Base-by-base conservation (phyloP, 2,797 vertebrate species). In the Danio albolineatus region DNA sequence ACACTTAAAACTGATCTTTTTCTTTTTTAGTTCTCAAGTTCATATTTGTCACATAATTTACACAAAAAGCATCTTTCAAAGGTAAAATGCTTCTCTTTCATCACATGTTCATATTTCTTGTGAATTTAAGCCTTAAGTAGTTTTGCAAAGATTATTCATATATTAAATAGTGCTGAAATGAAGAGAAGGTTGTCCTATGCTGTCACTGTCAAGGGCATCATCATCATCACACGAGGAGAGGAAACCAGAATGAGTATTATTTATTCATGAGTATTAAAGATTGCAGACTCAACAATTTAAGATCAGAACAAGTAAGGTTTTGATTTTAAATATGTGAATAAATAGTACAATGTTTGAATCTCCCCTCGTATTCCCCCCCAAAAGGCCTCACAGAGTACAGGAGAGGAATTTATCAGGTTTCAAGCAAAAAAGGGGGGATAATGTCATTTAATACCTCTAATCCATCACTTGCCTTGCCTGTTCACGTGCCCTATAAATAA, bases 121-220 rank as follows among this genome's bases (percentile, higher is more conserved):
- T 53, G 59, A 79, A 65, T 74, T 73, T n/a, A 77, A 60, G 79
- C 6, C 21, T 76, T 73, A 66, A 54, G 57, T 28, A 57, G 17
- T n/a, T 13, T 75, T 59, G 19, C 1, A 12, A 60, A 73, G 19
- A 79, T 54, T 75, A 10, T 77, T 61, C 41, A 17, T 44, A 83
- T 62, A 85, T 85, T 60, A 83, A n/a, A 73, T 14, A 77, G 69
- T 86, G 76, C 43, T 84, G 76, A 80, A 83, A 79, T 49, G 36
- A 43, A 39, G 10, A 36, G 5, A 46, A 46, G 4, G n/a, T 36
- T 7, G 51, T 43, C 82, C 77, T 76, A 28, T 65, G 46, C 16
- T 41, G 13, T 10, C 14, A 39, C 65, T 49, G 41, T 64, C 38
- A 85, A 79, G 80, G 75, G 61, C 72, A 66, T 8, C 46, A 36